These are phyloP conservation scores for Therioaphis trifolii DNA, from an alignment of 2,888 invertebrate genomes.

Conservation along the genomic window DNA sequence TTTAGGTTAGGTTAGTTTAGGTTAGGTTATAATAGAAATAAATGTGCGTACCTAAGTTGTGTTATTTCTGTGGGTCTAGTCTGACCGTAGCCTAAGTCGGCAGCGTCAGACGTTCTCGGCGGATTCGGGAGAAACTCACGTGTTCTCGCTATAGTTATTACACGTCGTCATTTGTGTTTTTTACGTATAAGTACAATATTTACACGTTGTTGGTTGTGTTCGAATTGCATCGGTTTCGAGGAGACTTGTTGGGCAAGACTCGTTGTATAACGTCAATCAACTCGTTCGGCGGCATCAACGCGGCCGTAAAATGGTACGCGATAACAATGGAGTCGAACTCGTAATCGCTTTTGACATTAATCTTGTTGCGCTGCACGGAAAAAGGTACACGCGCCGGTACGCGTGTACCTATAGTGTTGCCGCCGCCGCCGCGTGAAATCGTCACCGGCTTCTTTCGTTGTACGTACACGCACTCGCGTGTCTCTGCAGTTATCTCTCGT, in stretches of 20 bases:
- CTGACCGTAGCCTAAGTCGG: too few relatives aligned
- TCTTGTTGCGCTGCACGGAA: slow-evolving; percentile 12
- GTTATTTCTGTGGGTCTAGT: too few relatives aligned
- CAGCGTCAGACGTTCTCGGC: too few relatives aligned
- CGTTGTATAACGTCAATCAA: background rate
- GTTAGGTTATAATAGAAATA: too few relatives aligned
- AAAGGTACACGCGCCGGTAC: background rate
- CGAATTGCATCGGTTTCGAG: background rate
- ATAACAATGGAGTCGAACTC: slow-evolving; percentile 33
- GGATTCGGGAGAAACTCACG: too few relatives aligned
- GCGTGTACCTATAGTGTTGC: too few relatives aligned
- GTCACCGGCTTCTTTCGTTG: too few relatives aligned
- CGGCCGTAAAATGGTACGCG: slow-evolving; percentile 28
- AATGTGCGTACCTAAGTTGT: too few relatives aligned
- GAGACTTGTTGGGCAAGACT: background rate
- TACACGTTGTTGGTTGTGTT: background rate
- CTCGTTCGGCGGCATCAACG: slow-evolving; percentile 6
- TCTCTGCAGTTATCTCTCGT: background rate
- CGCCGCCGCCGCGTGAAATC: slow-evolving; percentile 6
- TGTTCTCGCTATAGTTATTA: too few relatives aligned
- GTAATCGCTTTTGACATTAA: slow-evolving; percentile 35
- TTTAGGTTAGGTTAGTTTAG: too few relatives aligned
- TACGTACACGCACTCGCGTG: too few relatives aligned
- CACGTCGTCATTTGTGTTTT: background rate
- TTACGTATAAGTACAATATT: too few relatives aligned